Conservation (phyloP, 1,140 invertebrate species). For the Neodiprion virginianus region DNA sequence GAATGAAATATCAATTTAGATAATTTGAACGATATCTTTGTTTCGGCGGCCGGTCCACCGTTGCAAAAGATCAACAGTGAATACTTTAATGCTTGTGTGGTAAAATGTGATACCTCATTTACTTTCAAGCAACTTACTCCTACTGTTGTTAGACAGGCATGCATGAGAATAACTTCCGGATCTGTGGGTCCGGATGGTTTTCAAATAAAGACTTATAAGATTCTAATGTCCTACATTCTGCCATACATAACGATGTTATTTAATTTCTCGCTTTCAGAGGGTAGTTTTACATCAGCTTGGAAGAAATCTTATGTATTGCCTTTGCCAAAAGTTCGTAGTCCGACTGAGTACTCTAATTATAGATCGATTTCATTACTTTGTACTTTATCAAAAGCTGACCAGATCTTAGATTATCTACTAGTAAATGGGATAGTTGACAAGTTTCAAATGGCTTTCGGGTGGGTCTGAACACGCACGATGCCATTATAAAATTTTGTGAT, state of each 20-base stretch:
- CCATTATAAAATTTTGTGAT: background rate
- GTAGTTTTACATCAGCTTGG: background rate
- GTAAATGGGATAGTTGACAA: background rate
- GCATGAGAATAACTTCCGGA: too few species aligned
- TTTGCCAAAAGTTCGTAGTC: background rate
- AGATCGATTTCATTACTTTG: background rate
- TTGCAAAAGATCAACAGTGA: too few species aligned
- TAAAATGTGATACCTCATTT: too few species aligned
- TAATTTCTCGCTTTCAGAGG: background rate
- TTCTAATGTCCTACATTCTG: too few species aligned
- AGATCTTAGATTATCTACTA: background rate
- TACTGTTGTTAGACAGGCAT: too few species aligned
- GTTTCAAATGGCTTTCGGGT: background rate
- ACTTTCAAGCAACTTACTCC: too few species aligned
- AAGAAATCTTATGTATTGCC: background rate
- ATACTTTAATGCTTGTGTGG: too few species aligned
- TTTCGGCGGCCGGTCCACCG: too few species aligned
- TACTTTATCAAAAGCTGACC: background rate
- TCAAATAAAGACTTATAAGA: too few species aligned
- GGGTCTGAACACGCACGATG: background rate
- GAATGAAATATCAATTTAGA: too few species aligned
- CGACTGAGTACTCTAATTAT: background rate
- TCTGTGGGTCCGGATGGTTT: too few species aligned
- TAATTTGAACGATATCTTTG: too few species aligned
- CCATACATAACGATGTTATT: background rate